Evolutionary conservation across 2,797 vertebrate species (phyloP), one percentile per base, ranked within the genome.

Genomic region (Hirundo rustica): DNA sequence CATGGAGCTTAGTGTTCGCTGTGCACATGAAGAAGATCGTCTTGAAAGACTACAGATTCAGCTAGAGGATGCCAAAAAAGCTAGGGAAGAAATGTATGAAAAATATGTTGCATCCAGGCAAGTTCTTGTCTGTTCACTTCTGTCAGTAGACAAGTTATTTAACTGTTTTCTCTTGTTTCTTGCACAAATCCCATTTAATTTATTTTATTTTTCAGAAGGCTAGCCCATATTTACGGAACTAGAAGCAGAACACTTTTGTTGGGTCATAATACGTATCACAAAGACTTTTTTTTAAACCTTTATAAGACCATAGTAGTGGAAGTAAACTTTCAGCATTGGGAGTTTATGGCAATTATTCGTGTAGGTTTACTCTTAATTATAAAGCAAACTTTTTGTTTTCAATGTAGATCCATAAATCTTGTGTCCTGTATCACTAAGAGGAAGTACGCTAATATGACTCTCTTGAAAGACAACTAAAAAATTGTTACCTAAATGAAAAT

Each of bases 31-130:
- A 91, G 98, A 99, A 89, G 99, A 99, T 92, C 99, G 99, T 16
- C 97, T 99, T 67, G 99, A 99, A 93, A 98, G 99, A 92, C 98
- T 99, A 89, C 99, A 99, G 74, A 91, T 96, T 38, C 99, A 99
- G 93, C 98, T 99, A 79, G 99, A 99, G 83, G 99, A 99, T 93
- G 97, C 98, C 51, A 99, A 99, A 96, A 99, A 98, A 95, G 98
- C 99, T 83, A 98, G 99, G 81, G 99, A 99, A 97, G 98, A 99
- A 74, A 97, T 98, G 95, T 99, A 99, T 91, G 99, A 99, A 95
- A 99, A 99, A 99, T 99, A 99, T 16, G 98, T 99, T 44, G 81
- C 98, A 89, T 99, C 99, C 96, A 99, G 99, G 99, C 99, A 95
- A 96, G 97, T 77, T 73, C 29, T 22, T 70, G 7, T 58, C 8